Conservation (phyloP, 2,797 vertebrate species). For the Neosilurus mollespiculum region DNA sequence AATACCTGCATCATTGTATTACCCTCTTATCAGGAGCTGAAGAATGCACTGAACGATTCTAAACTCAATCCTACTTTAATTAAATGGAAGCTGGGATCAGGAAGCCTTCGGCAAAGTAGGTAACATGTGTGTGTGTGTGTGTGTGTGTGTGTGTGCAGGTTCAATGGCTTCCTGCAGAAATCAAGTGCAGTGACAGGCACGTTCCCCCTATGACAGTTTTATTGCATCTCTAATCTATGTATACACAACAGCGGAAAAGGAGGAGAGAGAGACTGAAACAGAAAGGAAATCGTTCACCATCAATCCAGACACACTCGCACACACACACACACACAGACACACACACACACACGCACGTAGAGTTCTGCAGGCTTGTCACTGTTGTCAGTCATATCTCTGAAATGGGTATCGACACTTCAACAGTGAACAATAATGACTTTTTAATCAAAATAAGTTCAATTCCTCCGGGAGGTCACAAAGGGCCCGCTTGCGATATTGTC, state of each 20-base stretch:
- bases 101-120: conserved; percentile 38
- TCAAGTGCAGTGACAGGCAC: conserved; percentile 62
- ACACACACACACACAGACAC: conserved; percentile 32
- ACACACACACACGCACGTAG: conserved; percentile 34
- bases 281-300: conserved; percentile 52
- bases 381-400: conserved; percentile 66
- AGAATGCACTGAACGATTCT: conserved; percentile 40
- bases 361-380: conserved; percentile 45
- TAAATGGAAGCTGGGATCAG: conserved; percentile 47
- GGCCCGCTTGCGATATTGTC: conserved; percentile 53
- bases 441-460: conserved; percentile 71
- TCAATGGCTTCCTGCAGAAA: conserved; percentile 52
- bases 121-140: conserved; percentile 17
- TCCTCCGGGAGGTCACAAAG: conserved; percentile 30
- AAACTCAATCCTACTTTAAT: conserved; percentile 54
- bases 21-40: conserved; percentile 30
- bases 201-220: conserved; percentile 73
- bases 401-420: conserved; percentile 67
- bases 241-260: conserved; percentile 60
- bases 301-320: conserved; percentile 40
- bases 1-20: conserved; percentile 31
- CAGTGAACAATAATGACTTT: conserved; percentile 72
- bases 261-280: conserved; percentile 30
- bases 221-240: conserved; percentile 77
- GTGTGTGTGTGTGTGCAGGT: conserved; percentile 33